phyloP scores from a whole-genome alignment of 2,113 vertebrate species.

The Gnathonemus longibarbis region DNA sequence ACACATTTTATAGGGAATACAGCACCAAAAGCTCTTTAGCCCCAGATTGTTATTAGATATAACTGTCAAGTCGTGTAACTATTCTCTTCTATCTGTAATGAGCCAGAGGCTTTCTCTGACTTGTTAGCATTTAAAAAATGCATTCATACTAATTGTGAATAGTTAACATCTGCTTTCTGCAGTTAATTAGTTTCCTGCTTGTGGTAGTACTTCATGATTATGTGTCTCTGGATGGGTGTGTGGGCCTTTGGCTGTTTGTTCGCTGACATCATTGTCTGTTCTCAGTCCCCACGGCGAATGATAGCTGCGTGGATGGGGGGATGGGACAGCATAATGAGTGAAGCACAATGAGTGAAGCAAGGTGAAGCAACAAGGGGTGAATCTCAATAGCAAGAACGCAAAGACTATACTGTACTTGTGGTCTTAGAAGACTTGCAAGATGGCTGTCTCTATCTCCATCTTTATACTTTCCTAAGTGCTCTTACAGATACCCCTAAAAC shows the following conservation, averaged over 20 bases:
- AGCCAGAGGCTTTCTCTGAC: not conserved
- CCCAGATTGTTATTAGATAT: not conserved
- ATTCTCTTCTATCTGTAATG: not conserved
- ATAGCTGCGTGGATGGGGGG: not conserved
- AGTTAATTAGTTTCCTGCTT: not conserved
- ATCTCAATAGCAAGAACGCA: too few relatives aligned
- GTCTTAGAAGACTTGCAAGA: not conserved
- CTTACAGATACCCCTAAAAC: not conserved
- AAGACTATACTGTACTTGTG: too few relatives aligned
- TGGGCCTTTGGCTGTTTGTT: not conserved
- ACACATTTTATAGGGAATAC: not conserved
- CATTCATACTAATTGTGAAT: not conserved
- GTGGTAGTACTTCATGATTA: not conserved
- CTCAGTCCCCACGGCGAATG: not conserved
- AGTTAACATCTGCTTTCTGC: not conserved
- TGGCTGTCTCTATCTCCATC: not conserved
- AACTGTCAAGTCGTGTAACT: not conserved
- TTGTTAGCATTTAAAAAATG: not conserved
- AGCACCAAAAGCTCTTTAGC: not conserved
- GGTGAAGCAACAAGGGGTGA: not conserved
- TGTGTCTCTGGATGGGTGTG: not conserved
- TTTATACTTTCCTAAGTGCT: not conserved
- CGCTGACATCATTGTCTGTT: not conserved
- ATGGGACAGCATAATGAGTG: not conserved
- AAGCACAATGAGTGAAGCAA: not conserved